Percentiles rank a stretch among this genome's conserved stretches.
Conservation (phyloP, 2,113 vertebrate species). For the Phrynocephalus versicolor region DNA sequence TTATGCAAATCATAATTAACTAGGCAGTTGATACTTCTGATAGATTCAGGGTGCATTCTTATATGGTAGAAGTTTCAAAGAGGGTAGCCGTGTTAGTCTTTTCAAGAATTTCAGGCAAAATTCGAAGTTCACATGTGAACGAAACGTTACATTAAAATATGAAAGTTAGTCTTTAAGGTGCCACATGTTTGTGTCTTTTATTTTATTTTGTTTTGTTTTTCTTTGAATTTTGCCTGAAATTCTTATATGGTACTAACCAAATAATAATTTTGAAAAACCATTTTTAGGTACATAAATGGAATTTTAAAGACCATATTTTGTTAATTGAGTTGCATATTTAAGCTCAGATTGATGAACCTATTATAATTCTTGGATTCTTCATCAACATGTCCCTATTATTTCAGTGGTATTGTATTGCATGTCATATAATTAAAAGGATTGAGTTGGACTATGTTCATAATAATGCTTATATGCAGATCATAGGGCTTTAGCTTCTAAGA, state of each 20-base stretch:
- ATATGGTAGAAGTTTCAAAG: no score
- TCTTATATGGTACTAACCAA: not conserved
- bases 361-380: not conserved
- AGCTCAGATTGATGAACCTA: not conserved
- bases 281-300: no score
- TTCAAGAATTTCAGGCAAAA: no score
- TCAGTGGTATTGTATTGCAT: not conserved
- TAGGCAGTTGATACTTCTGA: not conserved
- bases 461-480: not conserved
- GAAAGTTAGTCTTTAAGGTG: no score
- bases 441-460: not conserved
- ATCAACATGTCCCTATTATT: not conserved
- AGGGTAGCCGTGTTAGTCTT: no score
- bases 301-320: not conserved
- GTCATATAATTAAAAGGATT: not conserved
- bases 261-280: not conserved
- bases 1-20: not conserved
- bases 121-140: no score
- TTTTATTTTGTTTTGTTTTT: no score
- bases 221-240: no score
- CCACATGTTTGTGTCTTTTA: no score
- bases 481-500: constrained; percentile 3
- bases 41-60: not conserved
- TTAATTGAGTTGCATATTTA: not conserved
- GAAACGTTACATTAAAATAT: no score